Evolutionary conservation across 2,888 invertebrate species (phyloP), one percentile per base, ranked within the genome.

Genomic region (Tipula lateralis): DNA sequence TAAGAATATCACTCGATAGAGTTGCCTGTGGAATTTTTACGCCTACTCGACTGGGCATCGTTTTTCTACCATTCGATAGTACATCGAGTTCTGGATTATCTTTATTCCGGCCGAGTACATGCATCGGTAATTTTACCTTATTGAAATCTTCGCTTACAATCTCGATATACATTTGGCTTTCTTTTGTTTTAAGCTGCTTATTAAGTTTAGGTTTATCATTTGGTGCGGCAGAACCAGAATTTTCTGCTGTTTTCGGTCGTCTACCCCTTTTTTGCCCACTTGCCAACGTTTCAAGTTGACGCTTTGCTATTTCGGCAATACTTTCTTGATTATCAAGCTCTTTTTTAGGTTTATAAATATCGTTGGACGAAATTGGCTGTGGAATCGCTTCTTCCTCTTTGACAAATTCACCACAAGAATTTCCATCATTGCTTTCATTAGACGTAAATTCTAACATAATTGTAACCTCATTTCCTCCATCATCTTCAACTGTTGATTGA

Each of bases 301-400:
- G 16, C 16, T 30, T 84, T 13, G 84, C 84, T 29, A 84, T 84
- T 30, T 44, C 84, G 16, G 84, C 44, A 44, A 50, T 30, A 50
- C 13, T 30, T 12, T 34, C 19, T 9, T 24, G 24, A 16, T 16
- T 16, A 30, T 82, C 82, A 30, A 3, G 1, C 4, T 44, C 44
- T 44, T 44, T 44, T 66, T 66, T 6, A 0, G 66, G 66, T 24
- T 66, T 19, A 80, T 6, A 1, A 80, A 80, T 24, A 24, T 80
- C 29, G 29, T 29, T 29, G 80, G 2, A 80, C 3, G 50, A 16
- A 6, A 13, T 7, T 80, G 9, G 12, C 29, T 80, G 12, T 24
- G 32, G 1, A n/a, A n/a, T n/a, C n/a, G n/a, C n/a, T 9, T 83
- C 13, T 24, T 36, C 19, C 36, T 34, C 19, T 1, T 3, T 19